Conservation (phyloP, 2,888 invertebrate species). For the Timema cristinae region DNA sequence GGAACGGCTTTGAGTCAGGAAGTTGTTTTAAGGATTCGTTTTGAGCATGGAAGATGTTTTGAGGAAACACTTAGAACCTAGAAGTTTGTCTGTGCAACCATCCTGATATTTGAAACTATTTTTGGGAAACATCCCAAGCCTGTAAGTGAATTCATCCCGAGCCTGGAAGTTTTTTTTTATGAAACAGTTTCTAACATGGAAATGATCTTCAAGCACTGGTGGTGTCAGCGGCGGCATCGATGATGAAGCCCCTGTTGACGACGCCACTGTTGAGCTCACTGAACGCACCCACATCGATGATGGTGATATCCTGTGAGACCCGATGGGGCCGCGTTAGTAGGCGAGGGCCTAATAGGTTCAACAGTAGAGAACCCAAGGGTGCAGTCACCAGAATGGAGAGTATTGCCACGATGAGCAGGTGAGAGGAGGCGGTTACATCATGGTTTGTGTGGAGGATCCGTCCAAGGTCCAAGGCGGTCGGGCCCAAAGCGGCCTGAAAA, state of each 20-base stretch:
- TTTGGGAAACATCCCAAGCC: too few species aligned
- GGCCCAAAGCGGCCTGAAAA: slow-evolving; percentile 62
- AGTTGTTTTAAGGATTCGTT: too few species aligned
- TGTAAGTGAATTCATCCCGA: too few species aligned
- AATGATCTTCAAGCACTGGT: too few species aligned
- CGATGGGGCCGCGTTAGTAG: slow-evolving; percentile 31
- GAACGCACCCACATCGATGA: slow-evolving; percentile 1
- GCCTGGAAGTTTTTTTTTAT: too few species aligned
- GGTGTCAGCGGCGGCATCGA: neutral
- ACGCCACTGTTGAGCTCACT: slow-evolving; percentile 8
- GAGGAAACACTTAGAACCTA: too few species aligned
- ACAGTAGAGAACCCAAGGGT: slow-evolving; percentile 43
- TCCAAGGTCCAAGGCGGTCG: slow-evolving; percentile 57
- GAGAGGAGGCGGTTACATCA: slow-evolving; percentile 31
- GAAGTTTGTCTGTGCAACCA: too few species aligned
- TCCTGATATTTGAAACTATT: too few species aligned
- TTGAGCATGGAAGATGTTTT: too few species aligned
- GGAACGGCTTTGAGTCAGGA: too few species aligned
- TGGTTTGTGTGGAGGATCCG: slow-evolving; percentile 39
- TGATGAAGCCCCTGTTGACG: slow-evolving; percentile 12
- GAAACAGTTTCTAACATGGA: too few species aligned
- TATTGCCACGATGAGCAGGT: slow-evolving; percentile 43
- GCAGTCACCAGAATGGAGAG: slow-evolving; percentile 46
- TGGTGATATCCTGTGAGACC: neutral
- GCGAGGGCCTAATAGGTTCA: slow-evolving; percentile 38